Conservation (phyloP, 2,888 invertebrate genomes). For the Ramazzottius varieornatus region DNA sequence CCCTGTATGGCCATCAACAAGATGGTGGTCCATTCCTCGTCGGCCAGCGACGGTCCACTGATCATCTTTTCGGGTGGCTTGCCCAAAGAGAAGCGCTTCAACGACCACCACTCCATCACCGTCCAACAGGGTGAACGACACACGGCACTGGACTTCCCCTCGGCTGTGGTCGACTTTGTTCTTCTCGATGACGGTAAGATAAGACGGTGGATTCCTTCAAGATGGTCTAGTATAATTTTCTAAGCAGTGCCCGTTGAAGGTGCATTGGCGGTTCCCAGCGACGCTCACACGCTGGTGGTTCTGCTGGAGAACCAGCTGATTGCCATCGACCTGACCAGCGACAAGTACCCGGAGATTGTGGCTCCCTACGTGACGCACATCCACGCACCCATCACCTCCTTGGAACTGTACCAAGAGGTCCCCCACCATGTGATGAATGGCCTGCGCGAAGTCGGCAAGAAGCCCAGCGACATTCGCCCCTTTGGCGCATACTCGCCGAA, state of each 20-base stretch:
- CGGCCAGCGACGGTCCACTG: background rate
- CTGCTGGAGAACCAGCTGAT: background rate
- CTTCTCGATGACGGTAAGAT: background rate
- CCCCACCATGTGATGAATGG: background rate
- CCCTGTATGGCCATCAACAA: background rate
- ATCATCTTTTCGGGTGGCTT: background rate
- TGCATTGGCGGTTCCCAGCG: background rate
- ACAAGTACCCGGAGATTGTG: background rate
- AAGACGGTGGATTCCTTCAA: background rate
- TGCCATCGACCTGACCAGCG: background rate
- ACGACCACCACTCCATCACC: background rate
- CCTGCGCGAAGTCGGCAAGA: background rate
- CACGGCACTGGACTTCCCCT: background rate
- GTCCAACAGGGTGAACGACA: background rate
- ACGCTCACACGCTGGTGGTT: background rate
- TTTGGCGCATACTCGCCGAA: background rate
- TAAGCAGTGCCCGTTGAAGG: background rate
- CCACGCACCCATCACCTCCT: background rate
- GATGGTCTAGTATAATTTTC: background rate
- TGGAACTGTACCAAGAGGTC: background rate
- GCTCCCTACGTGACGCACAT: background rate
- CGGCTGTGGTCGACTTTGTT: background rate
- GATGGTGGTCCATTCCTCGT: background rate
- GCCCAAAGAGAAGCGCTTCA: background rate
- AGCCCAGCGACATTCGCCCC: background rate